phyloP scores from a whole-genome alignment of 2,797 vertebrate genomes.

The Benthosema pterotum region DNA sequence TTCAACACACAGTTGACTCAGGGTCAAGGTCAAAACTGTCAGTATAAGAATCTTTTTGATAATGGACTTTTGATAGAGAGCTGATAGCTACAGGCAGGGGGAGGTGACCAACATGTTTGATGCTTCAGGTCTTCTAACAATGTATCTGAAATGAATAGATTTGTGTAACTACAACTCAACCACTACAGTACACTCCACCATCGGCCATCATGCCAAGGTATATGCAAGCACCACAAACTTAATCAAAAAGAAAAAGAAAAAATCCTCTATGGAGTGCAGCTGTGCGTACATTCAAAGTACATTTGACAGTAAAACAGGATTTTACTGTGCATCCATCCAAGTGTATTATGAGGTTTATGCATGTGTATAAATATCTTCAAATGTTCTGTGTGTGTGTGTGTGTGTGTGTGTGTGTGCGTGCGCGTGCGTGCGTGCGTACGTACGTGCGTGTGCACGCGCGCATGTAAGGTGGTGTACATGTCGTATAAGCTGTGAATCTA shows the following conservation, averaged over 20 bases:
- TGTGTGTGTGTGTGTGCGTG: constrained; percentile 6
- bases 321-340: constrained; percentile 10
- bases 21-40: too few relatives aligned
- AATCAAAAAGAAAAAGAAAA: too few relatives aligned
- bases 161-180: background rate
- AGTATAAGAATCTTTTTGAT: background rate
- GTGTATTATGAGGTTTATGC: too few relatives aligned
- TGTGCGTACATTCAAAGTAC: too few relatives aligned
- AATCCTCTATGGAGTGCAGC: constrained; percentile 29
- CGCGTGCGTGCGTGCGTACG: constrained; percentile 8
- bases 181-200: constrained; percentile 8
- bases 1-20: background rate
- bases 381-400: constrained; percentile 19
- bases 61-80: background rate
- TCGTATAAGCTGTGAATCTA: constrained; percentile 2
- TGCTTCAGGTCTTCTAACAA: background rate
- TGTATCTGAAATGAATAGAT: constrained; percentile 1
- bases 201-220: too few relatives aligned
- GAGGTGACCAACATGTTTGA: background rate
- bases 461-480: too few relatives aligned
- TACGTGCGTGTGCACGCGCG: background rate
- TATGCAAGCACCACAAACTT: too few relatives aligned
- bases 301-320: too few relatives aligned
- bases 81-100: too few relatives aligned
- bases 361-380: background rate